phyloP scores from a whole-genome alignment of 1,140 invertebrate genomes.

The Eriosoma lanigerum region DNA sequence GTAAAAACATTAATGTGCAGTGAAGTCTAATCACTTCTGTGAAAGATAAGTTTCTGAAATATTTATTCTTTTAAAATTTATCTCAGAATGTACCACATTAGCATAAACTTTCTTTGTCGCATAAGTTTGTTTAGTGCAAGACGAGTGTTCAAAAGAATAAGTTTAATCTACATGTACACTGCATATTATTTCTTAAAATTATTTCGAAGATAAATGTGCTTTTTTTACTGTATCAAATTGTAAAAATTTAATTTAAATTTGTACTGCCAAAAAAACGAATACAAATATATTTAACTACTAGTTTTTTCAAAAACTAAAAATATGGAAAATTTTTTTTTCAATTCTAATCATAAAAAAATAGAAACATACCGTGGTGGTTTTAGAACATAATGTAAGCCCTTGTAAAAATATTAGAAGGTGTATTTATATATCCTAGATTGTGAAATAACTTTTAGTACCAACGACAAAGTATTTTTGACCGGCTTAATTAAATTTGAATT shows the following conservation, averaged over 20 bases:
- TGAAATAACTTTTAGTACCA: too few relatives aligned
- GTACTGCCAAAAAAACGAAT: neutral
- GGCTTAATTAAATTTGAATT: too few relatives aligned
- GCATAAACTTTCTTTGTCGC: neutral
- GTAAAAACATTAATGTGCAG: neutral
- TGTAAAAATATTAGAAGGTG: too few relatives aligned
- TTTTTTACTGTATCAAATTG: neutral
- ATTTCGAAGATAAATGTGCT: neutral
- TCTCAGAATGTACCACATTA: neutral
- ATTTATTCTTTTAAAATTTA: neutral
- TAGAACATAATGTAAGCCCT: too few relatives aligned
- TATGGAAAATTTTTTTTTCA: neutral
- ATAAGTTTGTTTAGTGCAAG: neutral
- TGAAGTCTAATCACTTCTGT: neutral
- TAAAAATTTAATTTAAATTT: neutral
- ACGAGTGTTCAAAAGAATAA: neutral
- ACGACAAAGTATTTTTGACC: too few relatives aligned
- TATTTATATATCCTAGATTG: too few relatives aligned
- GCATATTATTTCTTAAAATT: neutral
- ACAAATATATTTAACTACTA: too few relatives aligned
- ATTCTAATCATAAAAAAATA: too few relatives aligned
- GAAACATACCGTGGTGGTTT: too few relatives aligned
- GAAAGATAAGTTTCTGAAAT: neutral
- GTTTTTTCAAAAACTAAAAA: too few relatives aligned
- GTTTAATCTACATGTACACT: neutral